phyloP scores from a whole-genome alignment of 2,113 vertebrate genomes.

The Phainopepla nitens region DNA sequence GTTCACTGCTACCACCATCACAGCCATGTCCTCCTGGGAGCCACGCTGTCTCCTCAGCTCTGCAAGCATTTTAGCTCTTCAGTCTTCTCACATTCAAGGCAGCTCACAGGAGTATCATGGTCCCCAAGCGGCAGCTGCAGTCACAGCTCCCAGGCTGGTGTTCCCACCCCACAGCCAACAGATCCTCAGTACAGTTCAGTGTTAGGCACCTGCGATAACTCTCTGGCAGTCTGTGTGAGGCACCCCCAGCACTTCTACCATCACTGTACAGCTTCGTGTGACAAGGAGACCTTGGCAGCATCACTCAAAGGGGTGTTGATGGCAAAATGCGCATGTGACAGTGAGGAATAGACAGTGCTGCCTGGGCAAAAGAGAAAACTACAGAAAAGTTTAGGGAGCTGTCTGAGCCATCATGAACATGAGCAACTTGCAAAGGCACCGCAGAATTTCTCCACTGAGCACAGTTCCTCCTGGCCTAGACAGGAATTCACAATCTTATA shows the following conservation, averaged over 20 bases:
- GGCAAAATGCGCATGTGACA: neutral
- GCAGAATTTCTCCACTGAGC: neutral
- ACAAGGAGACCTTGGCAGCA: neutral
- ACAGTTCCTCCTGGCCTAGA: neutral
- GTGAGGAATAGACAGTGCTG: neutral
- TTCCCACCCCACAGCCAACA: neutral
- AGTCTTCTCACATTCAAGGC: neutral
- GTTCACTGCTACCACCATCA: neutral
- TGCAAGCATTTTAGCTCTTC: neutral
- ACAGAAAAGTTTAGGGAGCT: neutral
- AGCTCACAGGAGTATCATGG: neutral
- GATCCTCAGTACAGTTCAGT: neutral
- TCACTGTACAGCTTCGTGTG: rapidly evolving
- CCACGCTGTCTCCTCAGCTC: neutral
- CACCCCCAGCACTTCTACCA: neutral
- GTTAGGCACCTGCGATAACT: neutral
- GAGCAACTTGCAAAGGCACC: neutral
- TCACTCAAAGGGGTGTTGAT: neutral
- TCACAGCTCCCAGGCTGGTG: neutral
- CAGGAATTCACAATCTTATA: neutral
- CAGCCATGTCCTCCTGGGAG: neutral
- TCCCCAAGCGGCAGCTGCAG: neutral
- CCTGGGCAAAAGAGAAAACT: neutral
- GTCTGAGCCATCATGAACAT: neutral
- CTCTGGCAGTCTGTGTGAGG: rapidly evolving